phyloP scores from a whole-genome alignment of 2,113 vertebrate species.

The Miniopterus natalensis region DNA sequence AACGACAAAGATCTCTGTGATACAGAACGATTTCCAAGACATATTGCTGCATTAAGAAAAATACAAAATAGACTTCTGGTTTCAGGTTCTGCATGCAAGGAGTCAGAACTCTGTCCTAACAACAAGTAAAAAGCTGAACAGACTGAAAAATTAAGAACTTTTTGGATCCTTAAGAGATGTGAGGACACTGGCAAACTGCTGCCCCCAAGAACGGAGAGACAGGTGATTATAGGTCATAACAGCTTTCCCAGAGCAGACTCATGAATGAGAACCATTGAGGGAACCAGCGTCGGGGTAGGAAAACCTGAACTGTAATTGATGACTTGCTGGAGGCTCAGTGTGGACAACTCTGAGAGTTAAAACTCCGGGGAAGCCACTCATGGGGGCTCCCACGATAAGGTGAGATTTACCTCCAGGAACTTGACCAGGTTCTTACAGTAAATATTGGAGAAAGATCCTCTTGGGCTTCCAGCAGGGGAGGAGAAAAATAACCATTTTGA shows the following conservation, averaged over 20 bases:
- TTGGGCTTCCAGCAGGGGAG: neutral
- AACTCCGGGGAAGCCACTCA: neutral
- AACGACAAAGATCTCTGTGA: neutral
- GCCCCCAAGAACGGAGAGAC: neutral
- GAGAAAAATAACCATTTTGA: neutral
- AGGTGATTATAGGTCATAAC: neutral
- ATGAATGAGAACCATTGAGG: neutral
- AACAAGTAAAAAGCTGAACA: neutral
- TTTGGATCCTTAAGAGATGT: neutral
- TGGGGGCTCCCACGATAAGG: neutral
- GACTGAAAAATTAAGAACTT: neutral
- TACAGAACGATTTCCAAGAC: neutral
- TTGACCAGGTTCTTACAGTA: neutral
- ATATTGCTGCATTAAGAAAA: neutral
- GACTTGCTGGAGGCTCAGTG: neutral
- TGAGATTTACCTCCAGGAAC: neutral
- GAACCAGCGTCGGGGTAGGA: neutral
- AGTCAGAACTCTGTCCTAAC: neutral
- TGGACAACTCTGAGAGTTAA: neutral
- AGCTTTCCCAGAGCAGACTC: neutral
- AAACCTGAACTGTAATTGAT: neutral
- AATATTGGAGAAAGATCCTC: neutral
- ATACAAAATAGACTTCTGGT: neutral
- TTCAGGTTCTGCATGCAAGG: neutral
- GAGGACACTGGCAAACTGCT: neutral